These are phyloP conservation scores for Microcebus lehilahytsara DNA, from an alignment of 2,113 vertebrate species.

Conservation along the genomic window DNA sequence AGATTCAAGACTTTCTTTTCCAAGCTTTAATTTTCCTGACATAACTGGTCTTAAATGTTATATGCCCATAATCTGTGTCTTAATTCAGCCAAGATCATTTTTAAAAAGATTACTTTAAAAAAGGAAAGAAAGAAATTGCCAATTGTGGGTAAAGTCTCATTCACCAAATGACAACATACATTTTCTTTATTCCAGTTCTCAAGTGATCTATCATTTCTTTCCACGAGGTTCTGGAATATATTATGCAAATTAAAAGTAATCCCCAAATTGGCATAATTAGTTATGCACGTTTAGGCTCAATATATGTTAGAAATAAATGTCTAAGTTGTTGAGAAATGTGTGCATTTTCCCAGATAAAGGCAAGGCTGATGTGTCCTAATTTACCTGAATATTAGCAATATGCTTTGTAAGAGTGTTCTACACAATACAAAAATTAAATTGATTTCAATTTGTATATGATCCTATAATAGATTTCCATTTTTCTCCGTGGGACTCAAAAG, in stretches of 20 bases:
- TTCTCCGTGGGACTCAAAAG: background rate
- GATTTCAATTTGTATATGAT: background rate
- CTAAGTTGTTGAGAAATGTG: background rate
- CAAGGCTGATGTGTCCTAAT: background rate
- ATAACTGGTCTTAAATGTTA: background rate
- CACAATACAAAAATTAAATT: background rate
- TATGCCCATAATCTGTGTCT: background rate
- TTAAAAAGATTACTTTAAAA: background rate
- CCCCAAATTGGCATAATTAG: background rate
- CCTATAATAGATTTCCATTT: background rate
- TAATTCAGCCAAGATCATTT: background rate
- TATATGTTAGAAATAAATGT: background rate
- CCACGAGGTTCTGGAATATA: background rate
- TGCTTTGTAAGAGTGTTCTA: background rate
- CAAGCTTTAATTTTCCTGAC: background rate
- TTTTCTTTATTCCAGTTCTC: background rate
- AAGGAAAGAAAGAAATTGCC: background rate
- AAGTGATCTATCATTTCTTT: background rate
- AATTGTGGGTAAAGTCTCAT: background rate
- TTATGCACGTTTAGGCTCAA: background rate
- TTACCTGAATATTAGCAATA: background rate
- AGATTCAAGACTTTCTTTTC: background rate
- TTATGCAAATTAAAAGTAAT: background rate
- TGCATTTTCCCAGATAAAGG: background rate
- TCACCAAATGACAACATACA: background rate